These are phyloP conservation scores for Amphiprion clarkii DNA, from an alignment of 2,797 vertebrate genomes.

Conservation along the genomic window DNA sequence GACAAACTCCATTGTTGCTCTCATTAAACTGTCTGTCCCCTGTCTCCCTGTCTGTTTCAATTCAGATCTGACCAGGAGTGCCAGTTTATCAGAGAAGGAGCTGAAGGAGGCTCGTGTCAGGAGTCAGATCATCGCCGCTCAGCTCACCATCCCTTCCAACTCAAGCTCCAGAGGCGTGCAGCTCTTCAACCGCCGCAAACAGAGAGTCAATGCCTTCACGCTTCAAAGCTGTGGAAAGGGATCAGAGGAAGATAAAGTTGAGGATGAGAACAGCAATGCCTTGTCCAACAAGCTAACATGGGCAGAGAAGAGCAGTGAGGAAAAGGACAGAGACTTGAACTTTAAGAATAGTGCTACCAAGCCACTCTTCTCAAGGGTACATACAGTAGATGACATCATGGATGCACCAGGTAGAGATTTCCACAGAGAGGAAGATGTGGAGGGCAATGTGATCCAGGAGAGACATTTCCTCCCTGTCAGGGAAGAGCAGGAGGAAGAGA, in stretches of 20 bases:
- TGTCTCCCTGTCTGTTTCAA: conserved; percentile 37
- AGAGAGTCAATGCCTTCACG: conserved; percentile 92
- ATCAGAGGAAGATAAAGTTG: conserved; percentile 55
- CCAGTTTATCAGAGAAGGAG: conserved; percentile 94
- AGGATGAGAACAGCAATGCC: conserved; percentile 69
- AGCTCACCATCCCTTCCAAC: conserved; percentile 91
- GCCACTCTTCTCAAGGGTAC: conserved; percentile 53
- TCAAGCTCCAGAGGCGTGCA: conserved; percentile 93
- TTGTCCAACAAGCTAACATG: conserved; percentile 80
- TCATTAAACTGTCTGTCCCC: conserved; percentile 27
- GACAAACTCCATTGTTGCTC: conserved; percentile 5
- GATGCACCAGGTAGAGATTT: conserved; percentile 80
- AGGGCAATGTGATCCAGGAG: conserved; percentile 75
- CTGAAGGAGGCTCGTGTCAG: conserved; percentile 92
- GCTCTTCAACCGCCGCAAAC: conserved; percentile 94
- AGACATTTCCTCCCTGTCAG: conserved; percentile 86
- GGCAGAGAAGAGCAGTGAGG: conserved; percentile 80
- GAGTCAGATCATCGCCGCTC: conserved; percentile 94
- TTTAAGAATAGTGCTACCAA: conserved; percentile 67
- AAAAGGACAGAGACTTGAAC: conserved; percentile 75
- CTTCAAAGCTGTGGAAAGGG: conserved; percentile 81
- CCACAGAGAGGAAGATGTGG: conserved; percentile 63
- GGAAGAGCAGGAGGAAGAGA: conserved; percentile 75
- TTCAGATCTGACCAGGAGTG: conserved; percentile 90
- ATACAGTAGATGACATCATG: conserved; percentile 77